phyloP scores from a whole-genome alignment of 2,797 vertebrate genomes.

The Aselliscus stoliczkanus region DNA sequence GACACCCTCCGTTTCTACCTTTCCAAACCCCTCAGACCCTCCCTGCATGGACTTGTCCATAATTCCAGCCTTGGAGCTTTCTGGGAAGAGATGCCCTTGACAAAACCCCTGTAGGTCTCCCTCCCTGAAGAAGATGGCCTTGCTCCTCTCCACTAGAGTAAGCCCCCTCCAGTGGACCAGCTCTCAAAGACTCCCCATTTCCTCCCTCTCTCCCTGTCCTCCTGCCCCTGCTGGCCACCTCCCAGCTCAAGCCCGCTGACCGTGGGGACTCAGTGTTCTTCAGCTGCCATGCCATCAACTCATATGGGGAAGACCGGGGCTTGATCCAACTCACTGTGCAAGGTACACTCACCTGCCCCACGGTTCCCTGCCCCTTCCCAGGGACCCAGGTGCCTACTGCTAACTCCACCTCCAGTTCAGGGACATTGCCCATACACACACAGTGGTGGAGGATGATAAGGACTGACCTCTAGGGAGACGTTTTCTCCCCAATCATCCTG shows the following conservation, averaged over 20 bases:
- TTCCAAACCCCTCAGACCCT: neutral
- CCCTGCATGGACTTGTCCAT: neutral
- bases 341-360: constrained; percentile 82
- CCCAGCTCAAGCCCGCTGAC: constrained; percentile 94
- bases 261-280: constrained; percentile 98
- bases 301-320: constrained; percentile 95
- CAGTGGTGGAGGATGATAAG: neutral
- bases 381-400: rapidly evolving
- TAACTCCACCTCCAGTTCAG: neutral
- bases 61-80: neutral
- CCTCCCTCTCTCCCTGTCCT: constrained; percentile 28
- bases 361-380: neutral
- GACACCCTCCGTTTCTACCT: neutral
- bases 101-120: neutral
- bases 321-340: constrained; percentile 98
- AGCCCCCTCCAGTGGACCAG: neutral
- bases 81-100: neutral
- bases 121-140: neutral
- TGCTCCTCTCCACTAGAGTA: neutral
- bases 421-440: neutral
- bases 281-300: constrained; percentile 98
- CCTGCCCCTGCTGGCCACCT: neutral
- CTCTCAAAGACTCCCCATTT: constrained; percentile 38
- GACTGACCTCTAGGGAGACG: neutral
- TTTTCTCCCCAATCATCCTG: neutral